A percentile compares a stretch with the other conserved stretches of the same genome.
Evolutionary conservation across 2,888 invertebrate species (phyloP).

Genomic region (Malacosoma neustria): DNA sequence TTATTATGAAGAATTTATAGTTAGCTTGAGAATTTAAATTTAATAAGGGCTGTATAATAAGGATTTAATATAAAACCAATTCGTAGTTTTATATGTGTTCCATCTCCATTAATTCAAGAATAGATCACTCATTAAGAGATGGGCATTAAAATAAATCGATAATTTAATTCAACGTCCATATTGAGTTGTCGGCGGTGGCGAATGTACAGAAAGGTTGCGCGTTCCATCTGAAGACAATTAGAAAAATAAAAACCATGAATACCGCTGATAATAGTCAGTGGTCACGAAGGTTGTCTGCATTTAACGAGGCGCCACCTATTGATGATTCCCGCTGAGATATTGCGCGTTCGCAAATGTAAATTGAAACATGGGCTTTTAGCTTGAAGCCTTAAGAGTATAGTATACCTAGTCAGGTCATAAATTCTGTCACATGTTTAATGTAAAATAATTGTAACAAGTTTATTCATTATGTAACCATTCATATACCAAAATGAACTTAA

Average conservation of each 20-base stretch:
- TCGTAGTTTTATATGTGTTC: no score
- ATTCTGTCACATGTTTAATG: no score
- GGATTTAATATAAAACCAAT: no score
- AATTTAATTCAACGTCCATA: slow-evolving; percentile 44
- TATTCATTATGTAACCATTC: no score
- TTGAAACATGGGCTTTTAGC: slow-evolving; percentile 17
- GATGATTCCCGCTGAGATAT: slow-evolving; percentile 57
- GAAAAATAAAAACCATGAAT: slow-evolving; percentile 53
- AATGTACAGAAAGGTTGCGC: slow-evolving; percentile 54
- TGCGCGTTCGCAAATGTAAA: slow-evolving; percentile 36
- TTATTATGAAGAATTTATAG: no score
- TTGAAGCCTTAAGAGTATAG: no score
- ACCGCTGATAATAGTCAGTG: slow-evolving; percentile 57
- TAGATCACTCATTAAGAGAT: not conserved
- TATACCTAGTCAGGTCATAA: no score
- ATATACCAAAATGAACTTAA: no score
- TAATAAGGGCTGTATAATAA: no score
- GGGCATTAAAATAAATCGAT: slow-evolving; percentile 31
- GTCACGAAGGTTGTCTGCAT: slow-evolving; percentile 56
- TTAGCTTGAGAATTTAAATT: no score
- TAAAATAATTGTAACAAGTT: no score
- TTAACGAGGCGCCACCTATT: slow-evolving; percentile 58
- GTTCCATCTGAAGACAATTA: slow-evolving; percentile 43
- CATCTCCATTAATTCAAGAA: not conserved
- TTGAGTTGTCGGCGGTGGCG: slow-evolving; percentile 46